Evolutionary conservation across 2,797 vertebrate genomes (phyloP).

Genomic region (Megalops cyprinoides): DNA sequence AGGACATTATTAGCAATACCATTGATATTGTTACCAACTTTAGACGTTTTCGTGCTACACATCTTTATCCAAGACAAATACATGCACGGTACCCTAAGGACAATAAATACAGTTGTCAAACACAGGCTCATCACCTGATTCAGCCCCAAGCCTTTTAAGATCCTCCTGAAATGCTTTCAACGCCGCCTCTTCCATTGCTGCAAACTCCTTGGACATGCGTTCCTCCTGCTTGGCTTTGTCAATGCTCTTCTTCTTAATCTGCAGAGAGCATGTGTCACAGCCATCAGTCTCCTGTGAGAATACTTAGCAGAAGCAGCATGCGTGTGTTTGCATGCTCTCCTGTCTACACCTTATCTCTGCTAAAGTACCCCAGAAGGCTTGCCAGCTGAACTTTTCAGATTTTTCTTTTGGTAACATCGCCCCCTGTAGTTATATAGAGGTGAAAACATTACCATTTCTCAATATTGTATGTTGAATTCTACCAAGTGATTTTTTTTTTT

Average conservation of each 20-base stretch:
- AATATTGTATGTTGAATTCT: background rate
- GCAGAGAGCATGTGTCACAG: constrained; percentile 39
- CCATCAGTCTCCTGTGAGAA: constrained; percentile 30
- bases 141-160: constrained; percentile 86
- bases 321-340: background rate
- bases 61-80: background rate
- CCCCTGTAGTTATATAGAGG: background rate
- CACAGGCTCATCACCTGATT: constrained; percentile 62
- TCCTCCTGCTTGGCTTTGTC: constrained; percentile 89
- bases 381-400: constrained; percentile 14
- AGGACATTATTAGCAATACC: no score
- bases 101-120: background rate
- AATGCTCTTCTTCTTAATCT: constrained; percentile 97
- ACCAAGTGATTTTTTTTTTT: no score
- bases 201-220: constrained; percentile 91
- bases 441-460: background rate
- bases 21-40: no score
- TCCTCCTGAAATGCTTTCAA: constrained; percentile 93
- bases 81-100: background rate
- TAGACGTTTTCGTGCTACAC: background rate
- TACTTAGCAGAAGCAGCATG: no score
- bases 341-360: constrained; percentile 55
- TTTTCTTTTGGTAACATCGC: background rate
- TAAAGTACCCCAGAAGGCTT: constrained; percentile 33
- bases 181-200: constrained; percentile 94